Base-by-base conservation (phyloP, 2,797 vertebrate species). In the Zalophus californianus region DNA sequence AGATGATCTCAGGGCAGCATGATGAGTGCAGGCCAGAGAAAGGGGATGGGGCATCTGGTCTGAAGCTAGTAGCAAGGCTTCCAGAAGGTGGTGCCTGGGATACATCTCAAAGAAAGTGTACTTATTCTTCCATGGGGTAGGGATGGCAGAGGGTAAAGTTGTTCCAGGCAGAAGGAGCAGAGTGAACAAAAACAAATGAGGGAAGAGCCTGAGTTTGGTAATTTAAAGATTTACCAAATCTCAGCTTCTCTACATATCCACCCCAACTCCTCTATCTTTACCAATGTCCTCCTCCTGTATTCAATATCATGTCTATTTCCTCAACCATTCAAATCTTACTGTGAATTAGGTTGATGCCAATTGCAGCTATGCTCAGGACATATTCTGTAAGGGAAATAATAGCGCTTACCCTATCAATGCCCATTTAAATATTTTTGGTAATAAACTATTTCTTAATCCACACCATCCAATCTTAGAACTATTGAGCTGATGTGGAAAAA, bases 361-460 rank as follows among this genome's bases (percentile, higher is more conserved):
- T 72, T 84, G 58, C 56, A 5, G 73, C 58, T 41, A 29, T 48
- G 41, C 10, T 78, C 7, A 29, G 13, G 14, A 1, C 12, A n/a
- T 93, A 60, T 77, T 94, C 44, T 86, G 75, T 88, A 78, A 82
- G 9, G 9, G 12, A 66, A 88, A 91, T 50, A 52, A 86, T 70
- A 86, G 44, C 64, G 6, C 29, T 94, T 83, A 58, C 0, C 9
- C 7, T 86, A 38, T 11, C 29, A 9, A 62, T 82, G 35, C 1
- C 25, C 2, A 91, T 82, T 77, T 82, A 32, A 54, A 52, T 58
- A 5, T 8, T 60, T 86, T 82, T 77, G 15, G 5, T 58, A 90
- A 73, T 38, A 92, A 94, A 83, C 41, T n/a, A 23, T 15, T 77
- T 68, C 52, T 84, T 78, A 95, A 75, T 48, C 23, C 35, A 95